Percentiles rank a stretch among this genome's conserved stretches.
phyloP scores from a whole-genome alignment of 2,113 vertebrate genomes.

The Gasterosteus aculeatus region DNA sequence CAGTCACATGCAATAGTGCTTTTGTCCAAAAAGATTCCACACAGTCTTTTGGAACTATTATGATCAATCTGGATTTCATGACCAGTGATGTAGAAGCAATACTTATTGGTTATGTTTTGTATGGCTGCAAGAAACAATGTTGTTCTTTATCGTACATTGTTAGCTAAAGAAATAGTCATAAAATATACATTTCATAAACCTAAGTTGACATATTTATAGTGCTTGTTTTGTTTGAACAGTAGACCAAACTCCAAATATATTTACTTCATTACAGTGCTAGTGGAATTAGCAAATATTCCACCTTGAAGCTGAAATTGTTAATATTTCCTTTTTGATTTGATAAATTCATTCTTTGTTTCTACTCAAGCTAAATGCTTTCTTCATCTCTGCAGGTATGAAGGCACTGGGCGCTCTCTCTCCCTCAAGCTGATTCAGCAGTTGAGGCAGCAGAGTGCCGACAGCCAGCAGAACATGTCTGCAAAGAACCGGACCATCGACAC shows the following conservation, averaged over 20 bases:
- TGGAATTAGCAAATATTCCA: background rate
- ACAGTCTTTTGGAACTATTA: background rate
- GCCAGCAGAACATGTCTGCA: conserved; percentile 88
- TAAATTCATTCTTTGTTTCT: background rate
- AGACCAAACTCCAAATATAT: background rate
- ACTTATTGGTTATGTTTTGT: background rate
- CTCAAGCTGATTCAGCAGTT: conserved; percentile 97
- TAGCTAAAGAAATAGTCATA: background rate
- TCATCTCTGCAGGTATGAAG: conserved; percentile 87
- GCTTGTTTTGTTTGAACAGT: background rate
- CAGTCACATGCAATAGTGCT: background rate
- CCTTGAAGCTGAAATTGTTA: background rate
- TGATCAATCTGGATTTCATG: background rate
- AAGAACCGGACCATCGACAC: conserved; percentile 89
- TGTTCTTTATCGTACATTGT: background rate
- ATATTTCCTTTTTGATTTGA: background rate
- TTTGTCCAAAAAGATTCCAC: background rate
- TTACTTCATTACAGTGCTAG: background rate
- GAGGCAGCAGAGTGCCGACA: conserved; percentile 92
- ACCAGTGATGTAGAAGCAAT: background rate
- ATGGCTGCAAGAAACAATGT: background rate
- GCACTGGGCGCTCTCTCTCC: conserved; percentile 95
- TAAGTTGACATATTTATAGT: background rate
- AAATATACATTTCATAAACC: too few species aligned
- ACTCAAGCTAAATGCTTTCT: background rate